Evolutionary conservation across 1,140 invertebrate genomes (phyloP).

Genomic region (Calephelis nemesis): DNA sequence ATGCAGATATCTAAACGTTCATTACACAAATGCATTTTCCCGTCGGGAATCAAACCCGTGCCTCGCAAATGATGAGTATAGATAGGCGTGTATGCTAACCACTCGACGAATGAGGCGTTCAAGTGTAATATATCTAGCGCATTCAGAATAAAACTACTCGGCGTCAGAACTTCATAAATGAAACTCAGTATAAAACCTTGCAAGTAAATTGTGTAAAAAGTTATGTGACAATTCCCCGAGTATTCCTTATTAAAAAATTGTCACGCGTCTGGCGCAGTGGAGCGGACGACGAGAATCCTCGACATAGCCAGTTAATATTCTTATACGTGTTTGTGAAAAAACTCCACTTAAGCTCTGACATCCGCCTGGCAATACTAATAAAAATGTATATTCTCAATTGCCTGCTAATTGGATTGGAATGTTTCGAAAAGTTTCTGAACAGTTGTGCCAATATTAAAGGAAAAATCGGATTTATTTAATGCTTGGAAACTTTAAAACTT

Average conservation of each 20-base stretch:
- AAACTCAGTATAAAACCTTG: background rate
- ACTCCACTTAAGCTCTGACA: background rate
- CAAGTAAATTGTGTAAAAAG: slow-evolving; percentile 10
- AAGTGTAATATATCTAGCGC: background rate
- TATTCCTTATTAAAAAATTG: slow-evolving; percentile 17
- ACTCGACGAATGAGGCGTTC: too few relatives aligned
- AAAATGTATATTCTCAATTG: slow-evolving; percentile 9
- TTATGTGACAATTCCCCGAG: background rate
- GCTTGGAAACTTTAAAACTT: background rate
- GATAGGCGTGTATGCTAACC: too few relatives aligned
- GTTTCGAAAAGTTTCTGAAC: slow-evolving; percentile 12
- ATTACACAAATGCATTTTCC: too few relatives aligned
- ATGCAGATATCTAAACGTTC: too few relatives aligned
- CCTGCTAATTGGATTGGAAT: slow-evolving; percentile 12
- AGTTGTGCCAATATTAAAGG: background rate
- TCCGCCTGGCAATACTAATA: slow-evolving; percentile 11
- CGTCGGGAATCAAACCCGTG: too few relatives aligned
- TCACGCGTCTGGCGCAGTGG: slow-evolving; percentile 11
- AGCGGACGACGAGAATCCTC: slow-evolving; percentile 7
- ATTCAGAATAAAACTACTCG: background rate
- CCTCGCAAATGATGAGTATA: too few relatives aligned
- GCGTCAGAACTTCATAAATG: too few relatives aligned
- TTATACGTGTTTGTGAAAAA: slow-evolving; percentile 11
- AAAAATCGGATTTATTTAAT: background rate
- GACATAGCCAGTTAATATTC: slow-evolving; percentile 6